A percentile compares a stretch with the other conserved stretches of the same genome.
Conservation (phyloP, 2,797 vertebrate genomes). For the Rachycentron canadum region DNA sequence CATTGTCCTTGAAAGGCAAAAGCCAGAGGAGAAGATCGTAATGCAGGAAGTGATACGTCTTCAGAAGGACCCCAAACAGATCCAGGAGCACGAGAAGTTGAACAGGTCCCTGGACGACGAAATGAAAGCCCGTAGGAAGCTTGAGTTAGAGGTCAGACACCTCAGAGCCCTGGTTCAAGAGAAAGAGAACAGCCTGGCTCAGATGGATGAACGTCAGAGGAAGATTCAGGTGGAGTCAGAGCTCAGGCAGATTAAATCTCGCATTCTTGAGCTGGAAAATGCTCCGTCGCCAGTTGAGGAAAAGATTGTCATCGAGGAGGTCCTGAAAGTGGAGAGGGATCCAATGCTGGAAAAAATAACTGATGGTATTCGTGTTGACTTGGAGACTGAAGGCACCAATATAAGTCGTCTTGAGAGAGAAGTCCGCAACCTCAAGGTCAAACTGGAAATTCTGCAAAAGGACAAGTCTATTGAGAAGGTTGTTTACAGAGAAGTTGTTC, state of each 20-base stretch:
- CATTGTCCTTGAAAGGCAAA: conserved; percentile 91
- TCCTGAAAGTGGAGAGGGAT: conserved; percentile 95
- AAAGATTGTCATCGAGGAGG: conserved; percentile 94
- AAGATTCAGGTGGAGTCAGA: conserved; percentile 93
- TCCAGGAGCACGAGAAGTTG: conserved; percentile 88
- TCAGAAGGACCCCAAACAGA: conserved; percentile 92
- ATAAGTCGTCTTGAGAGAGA: conserved; percentile 88
- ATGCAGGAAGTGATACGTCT: conserved; percentile 89
- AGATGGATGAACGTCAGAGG: conserved; percentile 90
- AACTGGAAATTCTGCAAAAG: conserved; percentile 89
- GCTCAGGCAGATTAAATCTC: conserved; percentile 88
- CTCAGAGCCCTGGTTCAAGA: conserved; percentile 86
- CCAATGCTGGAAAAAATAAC: conserved; percentile 89
- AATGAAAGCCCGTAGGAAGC: conserved; percentile 85
- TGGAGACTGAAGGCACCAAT: conserved; percentile 86
- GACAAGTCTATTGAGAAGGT: conserved; percentile 93
- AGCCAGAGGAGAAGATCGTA: conserved; percentile 92
- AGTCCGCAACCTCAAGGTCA: conserved; percentile 87
- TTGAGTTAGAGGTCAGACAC: conserved; percentile 91
- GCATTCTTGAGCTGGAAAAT: conserved; percentile 91
- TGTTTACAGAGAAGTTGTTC: conserved; percentile 95
- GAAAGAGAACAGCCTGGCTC: conserved; percentile 84
- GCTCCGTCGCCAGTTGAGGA: conserved; percentile 87
- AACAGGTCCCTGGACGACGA: conserved; percentile 89
- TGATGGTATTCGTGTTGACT: conserved; percentile 78